phyloP scores from a whole-genome alignment of 2,888 invertebrate species.

The Dolichomitus sp. region DNA sequence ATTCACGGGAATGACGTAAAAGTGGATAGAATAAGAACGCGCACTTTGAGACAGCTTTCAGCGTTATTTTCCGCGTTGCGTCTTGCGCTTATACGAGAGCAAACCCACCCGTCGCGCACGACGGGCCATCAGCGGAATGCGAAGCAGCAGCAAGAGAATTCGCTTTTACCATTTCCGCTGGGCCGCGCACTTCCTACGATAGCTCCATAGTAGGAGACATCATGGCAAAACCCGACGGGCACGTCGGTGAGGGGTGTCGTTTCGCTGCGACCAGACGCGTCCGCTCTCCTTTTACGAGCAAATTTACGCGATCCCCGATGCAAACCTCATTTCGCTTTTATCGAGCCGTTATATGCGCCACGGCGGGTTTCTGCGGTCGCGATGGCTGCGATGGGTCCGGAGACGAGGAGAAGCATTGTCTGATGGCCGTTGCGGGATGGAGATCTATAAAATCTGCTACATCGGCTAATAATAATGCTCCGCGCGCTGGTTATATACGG shows the following conservation, averaged over 20 bases:
- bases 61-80: constrained; percentile 48
- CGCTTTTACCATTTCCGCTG: constrained; percentile 54
- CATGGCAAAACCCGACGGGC: not conserved
- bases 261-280: constrained; percentile 60
- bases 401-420: constrained; percentile 44
- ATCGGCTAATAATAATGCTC: constrained; percentile 51
- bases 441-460: constrained; percentile 48
- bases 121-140: constrained; percentile 33
- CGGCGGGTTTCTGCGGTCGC: constrained; percentile 8
- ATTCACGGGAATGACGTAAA: constrained; percentile 21
- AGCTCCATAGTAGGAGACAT: constrained; percentile 20
- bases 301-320: constrained; percentile 78
- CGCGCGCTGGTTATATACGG: not conserved
- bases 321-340: constrained; percentile 76
- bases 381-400: constrained; percentile 4
- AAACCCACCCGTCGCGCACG: constrained; percentile 26
- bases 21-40: constrained; percentile 29
- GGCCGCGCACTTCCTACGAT: constrained; percentile 20
- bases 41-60: constrained; percentile 40
- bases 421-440: constrained; percentile 33
- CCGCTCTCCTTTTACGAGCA: constrained; percentile 71
- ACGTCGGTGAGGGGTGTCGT: constrained; percentile 39
- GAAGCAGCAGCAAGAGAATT: constrained; percentile 36
- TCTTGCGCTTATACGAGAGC: constrained; percentile 36
- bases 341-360: constrained; percentile 60